A percentile compares a stretch with the other conserved stretches of the same genome.
Evolutionary conservation across 1,140 invertebrate species (phyloP).

Genomic region (Drosophila asahinai): DNA sequence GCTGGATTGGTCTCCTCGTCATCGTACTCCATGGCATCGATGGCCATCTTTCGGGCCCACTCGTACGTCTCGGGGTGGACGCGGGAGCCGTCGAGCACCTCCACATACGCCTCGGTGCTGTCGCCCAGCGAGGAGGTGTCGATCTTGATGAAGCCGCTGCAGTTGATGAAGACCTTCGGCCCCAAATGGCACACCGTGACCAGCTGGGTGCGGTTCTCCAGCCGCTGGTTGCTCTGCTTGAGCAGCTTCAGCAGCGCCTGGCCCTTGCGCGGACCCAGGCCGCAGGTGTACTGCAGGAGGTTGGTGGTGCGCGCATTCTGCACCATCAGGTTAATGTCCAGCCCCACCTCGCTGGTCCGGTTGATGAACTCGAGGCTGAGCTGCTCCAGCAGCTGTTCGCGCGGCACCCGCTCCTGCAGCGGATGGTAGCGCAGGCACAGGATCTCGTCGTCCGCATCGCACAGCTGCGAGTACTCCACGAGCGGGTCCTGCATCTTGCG

Average conservation of each 20-base stretch:
- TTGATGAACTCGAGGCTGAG: slow-evolving; percentile 97
- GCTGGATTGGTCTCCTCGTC: slow-evolving; percentile 98
- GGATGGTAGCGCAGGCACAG: slow-evolving; percentile 96
- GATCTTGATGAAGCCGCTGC: slow-evolving; percentile 99
- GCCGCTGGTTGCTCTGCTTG: slow-evolving; percentile 96
- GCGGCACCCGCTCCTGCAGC: slow-evolving; percentile 93
- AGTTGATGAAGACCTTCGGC: slow-evolving; percentile 99
- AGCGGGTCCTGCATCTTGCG: slow-evolving; percentile 97
- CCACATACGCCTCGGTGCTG: slow-evolving; percentile 96
- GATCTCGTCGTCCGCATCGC: slow-evolving; percentile 97
- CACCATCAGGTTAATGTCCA: slow-evolving; percentile 97
- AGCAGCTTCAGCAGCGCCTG: slow-evolving; percentile 95
- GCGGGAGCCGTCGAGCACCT: slow-evolving; percentile 98
- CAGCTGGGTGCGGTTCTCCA: slow-evolving; percentile 97
- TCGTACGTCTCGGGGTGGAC: slow-evolving; percentile 99
- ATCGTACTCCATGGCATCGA: slow-evolving; percentile 99
- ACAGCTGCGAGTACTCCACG: slow-evolving; percentile 97
- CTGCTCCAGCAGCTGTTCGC: slow-evolving; percentile 94
- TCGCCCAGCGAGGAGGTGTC: slow-evolving; percentile 98
- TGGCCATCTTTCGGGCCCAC: slow-evolving; percentile 99
- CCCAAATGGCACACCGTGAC: slow-evolving; percentile 98
- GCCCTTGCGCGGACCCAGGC: slow-evolving; percentile 97
- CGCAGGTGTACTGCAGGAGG: slow-evolving; percentile 99
- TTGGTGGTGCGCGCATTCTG: slow-evolving; percentile 94
- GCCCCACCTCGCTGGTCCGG: slow-evolving; percentile 98